Conservation (phyloP, 2,797 vertebrate genomes). For the Danio jaintianensis region DNA sequence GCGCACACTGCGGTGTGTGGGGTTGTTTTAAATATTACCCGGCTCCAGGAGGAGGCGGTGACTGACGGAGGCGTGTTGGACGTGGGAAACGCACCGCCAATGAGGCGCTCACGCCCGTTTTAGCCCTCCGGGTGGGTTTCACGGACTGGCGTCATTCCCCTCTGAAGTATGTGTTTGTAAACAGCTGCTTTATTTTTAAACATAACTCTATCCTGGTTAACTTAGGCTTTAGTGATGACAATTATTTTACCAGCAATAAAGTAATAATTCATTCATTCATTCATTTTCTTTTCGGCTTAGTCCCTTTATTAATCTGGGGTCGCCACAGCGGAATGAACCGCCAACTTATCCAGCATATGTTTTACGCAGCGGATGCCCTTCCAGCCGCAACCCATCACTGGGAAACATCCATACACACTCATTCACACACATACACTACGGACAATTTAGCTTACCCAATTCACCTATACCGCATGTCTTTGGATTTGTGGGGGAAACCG, state of each 20-base stretch:
- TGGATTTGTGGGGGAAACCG: too few species aligned
- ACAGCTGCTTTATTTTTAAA: slow-evolving; percentile 71
- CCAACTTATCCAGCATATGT: too few species aligned
- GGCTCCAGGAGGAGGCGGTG: slow-evolving; percentile 57
- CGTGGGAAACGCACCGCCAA: background rate
- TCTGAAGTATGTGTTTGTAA: slow-evolving; percentile 72
- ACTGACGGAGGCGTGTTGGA: slow-evolving; percentile 12
- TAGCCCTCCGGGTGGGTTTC: slow-evolving; percentile 58
- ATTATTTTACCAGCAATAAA: slow-evolving; percentile 4
- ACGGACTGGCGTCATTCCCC: slow-evolving; percentile 58
- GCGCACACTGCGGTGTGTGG: background rate
- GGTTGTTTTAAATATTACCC: slow-evolving; percentile 66
- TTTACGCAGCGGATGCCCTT: too few species aligned
- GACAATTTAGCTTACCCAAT: too few species aligned
- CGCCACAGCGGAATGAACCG: too few species aligned
- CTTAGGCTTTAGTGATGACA: background rate
- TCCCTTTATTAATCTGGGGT: too few species aligned
- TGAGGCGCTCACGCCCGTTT: slow-evolving; percentile 42
- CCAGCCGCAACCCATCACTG: too few species aligned
- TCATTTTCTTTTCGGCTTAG: too few species aligned
- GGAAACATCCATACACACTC: too few species aligned
- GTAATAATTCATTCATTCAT: too few species aligned
- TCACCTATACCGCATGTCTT: too few species aligned
- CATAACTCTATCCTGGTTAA: slow-evolving; percentile 22
- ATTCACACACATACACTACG: too few species aligned